These are phyloP conservation scores for Amphimallon solstitiale DNA, from an alignment of 2,888 invertebrate genomes.

Conservation along the genomic window DNA sequence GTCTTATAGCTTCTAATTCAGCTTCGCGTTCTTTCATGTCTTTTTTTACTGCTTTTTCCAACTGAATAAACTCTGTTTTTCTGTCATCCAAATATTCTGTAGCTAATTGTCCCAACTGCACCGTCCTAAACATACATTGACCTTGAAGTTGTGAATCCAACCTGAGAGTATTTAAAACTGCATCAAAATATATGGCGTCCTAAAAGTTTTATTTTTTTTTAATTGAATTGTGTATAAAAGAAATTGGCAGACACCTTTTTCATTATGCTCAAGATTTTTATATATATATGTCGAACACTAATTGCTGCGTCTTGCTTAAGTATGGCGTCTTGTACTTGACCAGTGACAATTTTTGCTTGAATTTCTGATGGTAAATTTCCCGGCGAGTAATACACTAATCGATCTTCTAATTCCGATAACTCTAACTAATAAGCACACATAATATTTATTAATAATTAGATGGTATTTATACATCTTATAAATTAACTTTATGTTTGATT, in stretches of 20 bases:
- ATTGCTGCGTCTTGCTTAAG: conserved; percentile 73
- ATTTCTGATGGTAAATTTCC: conserved; percentile 66
- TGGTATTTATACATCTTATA: not conserved
- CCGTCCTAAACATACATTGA: conserved; percentile 71
- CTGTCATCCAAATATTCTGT: conserved; percentile 74
- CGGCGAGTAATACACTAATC: conserved; percentile 65
- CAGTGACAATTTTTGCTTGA: conserved; percentile 69
- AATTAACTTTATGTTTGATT: not conserved
- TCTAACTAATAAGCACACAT: conserved; percentile 61
- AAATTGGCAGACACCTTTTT: conserved; percentile 65
- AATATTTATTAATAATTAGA: not conserved
- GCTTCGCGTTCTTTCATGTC: conserved; percentile 72
- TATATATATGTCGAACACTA: conserved; percentile 72
- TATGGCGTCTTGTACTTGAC: conserved; percentile 71
- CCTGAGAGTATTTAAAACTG: conserved; percentile 69
- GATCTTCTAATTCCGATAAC: conserved; percentile 67
- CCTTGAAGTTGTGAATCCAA: conserved; percentile 71
- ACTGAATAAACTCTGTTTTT: conserved; percentile 68
- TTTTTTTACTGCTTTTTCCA: conserved; percentile 70
- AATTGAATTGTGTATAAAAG: not conserved
- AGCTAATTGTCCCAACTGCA: conserved; percentile 74
- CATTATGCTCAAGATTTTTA: conserved; percentile 70
- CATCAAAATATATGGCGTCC: conserved; percentile 74
- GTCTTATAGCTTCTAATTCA: conserved; percentile 66
- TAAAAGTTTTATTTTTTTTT: conserved; percentile 51